Conservation (phyloP, 1,140 invertebrate genomes). For the Helicoverpa armigera region DNA sequence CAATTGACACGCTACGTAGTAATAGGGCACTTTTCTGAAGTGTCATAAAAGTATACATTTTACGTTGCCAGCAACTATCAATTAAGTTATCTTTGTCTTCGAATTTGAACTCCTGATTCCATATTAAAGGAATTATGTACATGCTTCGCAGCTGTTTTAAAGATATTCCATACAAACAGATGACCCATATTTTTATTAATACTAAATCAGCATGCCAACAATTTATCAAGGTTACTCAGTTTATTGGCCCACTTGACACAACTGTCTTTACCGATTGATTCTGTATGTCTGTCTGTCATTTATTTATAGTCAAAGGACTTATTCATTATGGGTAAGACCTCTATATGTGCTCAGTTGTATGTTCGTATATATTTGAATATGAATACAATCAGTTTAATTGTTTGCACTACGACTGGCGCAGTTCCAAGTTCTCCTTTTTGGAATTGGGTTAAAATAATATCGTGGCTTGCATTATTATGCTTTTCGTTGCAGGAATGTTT, state of each 20-base stretch:
- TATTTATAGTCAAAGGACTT: neutral
- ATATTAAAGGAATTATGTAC: too few species aligned
- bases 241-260: neutral
- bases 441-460: neutral
- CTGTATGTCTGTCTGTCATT: neutral
- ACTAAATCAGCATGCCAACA: neutral
- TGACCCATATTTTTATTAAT: neutral
- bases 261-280: conserved; percentile 1
- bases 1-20: too few species aligned
- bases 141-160: too few species aligned
- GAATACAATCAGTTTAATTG: conserved; percentile 15
- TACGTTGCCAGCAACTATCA: too few species aligned
- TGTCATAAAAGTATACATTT: too few species aligned
- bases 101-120: too few species aligned
- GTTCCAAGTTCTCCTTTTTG: conserved; percentile 18
- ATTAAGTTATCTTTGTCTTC: too few species aligned
- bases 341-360: neutral
- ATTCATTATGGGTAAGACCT: neutral
- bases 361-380: neutral
- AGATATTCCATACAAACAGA: neutral
- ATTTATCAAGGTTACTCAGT: neutral
- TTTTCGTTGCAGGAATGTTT: too few species aligned
- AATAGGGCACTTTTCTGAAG: too few species aligned
- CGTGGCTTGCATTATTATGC: neutral
- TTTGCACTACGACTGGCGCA: neutral